phyloP scores from a whole-genome alignment of 2,888 invertebrate genomes.

The Drosophila bunnanda region DNA sequence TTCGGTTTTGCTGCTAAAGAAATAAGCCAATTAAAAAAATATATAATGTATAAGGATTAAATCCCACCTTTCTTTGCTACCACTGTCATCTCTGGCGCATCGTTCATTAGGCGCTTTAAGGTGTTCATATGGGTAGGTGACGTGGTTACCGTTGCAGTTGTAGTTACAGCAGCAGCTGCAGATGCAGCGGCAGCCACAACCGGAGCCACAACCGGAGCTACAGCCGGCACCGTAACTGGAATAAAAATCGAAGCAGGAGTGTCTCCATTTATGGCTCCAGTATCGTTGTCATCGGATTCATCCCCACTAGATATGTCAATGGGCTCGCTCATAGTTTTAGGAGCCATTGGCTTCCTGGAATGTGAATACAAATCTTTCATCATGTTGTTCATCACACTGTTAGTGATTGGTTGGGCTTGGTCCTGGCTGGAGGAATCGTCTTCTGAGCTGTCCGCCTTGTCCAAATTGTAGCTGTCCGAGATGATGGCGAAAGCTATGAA shows the following conservation, averaged over 20 bases:
- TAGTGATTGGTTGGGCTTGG: constrained; percentile 38
- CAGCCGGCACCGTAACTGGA: neutral
- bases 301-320: constrained; percentile 93
- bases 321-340: constrained; percentile 85
- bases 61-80: constrained; percentile 59
- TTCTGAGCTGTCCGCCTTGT: constrained; percentile 81
- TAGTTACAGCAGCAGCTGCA: neutral
- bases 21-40: neutral
- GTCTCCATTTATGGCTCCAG: constrained; percentile 54
- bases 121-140: constrained; percentile 5
- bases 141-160: neutral
- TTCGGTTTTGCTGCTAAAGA: constrained; percentile 33
- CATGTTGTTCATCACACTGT: constrained; percentile 82
- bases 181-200: too few species aligned
- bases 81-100: neutral
- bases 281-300: constrained; percentile 85
- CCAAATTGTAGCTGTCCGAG: constrained; percentile 88
- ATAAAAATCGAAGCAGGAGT: neutral
- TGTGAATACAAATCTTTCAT: constrained; percentile 85
- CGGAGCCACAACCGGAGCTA: too few species aligned
- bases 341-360: constrained; percentile 14
- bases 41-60: neutral
- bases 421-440: constrained; percentile 73
- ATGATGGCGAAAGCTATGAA: constrained; percentile 89
- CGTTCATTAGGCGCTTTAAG: constrained; percentile 45